Conservation (phyloP, 2,888 invertebrate species). For the Conchocele bisecta region DNA sequence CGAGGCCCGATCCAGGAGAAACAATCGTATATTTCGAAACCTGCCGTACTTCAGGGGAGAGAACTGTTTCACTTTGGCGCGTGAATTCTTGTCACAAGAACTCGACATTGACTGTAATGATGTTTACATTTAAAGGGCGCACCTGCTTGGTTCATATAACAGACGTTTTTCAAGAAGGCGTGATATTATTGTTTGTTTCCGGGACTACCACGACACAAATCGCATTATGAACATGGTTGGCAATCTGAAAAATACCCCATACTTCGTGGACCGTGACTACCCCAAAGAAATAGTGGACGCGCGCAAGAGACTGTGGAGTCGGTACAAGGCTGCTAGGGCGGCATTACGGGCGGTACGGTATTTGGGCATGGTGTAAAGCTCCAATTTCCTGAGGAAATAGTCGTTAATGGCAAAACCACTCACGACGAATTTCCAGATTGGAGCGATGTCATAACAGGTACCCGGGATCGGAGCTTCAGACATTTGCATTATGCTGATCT, state of each 20-base stretch:
- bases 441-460: too few species aligned
- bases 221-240: slow-evolving; percentile 5
- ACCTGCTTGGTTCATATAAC: slow-evolving; percentile 3
- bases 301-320: background rate
- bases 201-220: slow-evolving; percentile 12
- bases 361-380: background rate
- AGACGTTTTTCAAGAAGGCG: too few species aligned
- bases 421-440: slow-evolving; percentile 12
- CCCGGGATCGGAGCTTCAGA: too few species aligned
- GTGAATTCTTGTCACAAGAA: background rate
- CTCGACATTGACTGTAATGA: slow-evolving; percentile 2
- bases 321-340: too few species aligned
- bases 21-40: slow-evolving; percentile 10
- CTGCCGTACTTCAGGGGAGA: slow-evolving; percentile 5
- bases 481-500: too few species aligned
- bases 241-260: slow-evolving; percentile 4
- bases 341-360: background rate
- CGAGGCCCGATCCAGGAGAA: slow-evolving; percentile 9
- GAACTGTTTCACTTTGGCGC: slow-evolving; percentile 1
- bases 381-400: slow-evolving; percentile 1
- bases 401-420: background rate
- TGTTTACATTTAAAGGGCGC: slow-evolving; percentile 2
- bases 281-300: slow-evolving; percentile 15
- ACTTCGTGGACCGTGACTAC: slow-evolving; percentile 8
- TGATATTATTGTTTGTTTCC: slow-evolving; percentile 6